Evolutionary conservation across 2,888 invertebrate genomes (phyloP).

Genomic region (Stratiomys singularior): DNA sequence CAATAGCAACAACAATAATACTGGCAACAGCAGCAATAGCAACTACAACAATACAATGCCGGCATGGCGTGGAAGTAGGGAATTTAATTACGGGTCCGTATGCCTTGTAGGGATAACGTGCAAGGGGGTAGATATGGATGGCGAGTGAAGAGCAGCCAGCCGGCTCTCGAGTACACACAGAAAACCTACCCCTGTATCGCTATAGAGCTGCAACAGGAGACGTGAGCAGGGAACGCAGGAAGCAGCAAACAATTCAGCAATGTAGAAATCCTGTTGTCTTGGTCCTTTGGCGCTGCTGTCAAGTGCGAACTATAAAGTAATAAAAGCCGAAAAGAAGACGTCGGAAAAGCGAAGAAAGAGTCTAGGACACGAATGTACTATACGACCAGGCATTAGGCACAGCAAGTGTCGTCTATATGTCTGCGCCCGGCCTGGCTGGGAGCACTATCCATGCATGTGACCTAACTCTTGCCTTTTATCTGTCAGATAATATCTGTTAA

Average conservation of each 20-base stretch:
- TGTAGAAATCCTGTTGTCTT: background rate
- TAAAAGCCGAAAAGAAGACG: background rate
- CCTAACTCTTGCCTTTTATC: constrained; percentile 21
- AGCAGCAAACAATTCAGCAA: constrained; percentile 6
- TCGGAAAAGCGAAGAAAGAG: background rate
- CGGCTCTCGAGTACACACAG: background rate
- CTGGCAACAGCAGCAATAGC: constrained; percentile 6
- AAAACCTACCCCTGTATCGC: too few species aligned
- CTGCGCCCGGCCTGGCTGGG: constrained; percentile 1
- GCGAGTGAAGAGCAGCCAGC: background rate
- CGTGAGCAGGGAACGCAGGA: constrained; percentile 15
- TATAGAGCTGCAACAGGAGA: background rate
- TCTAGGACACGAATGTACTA: background rate
- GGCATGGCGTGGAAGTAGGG: constrained; percentile 46
- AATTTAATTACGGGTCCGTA: constrained; percentile 51
- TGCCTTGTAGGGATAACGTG: constrained; percentile 39
- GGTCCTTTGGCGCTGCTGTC: constrained; percentile 39
- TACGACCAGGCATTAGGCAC: background rate
- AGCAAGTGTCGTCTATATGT: constrained; percentile 20
- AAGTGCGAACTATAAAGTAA: constrained; percentile 30
- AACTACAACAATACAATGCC: constrained; percentile 29
- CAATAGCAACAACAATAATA: constrained; percentile 13
- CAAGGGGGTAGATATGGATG: background rate
- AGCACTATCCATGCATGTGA: constrained; percentile 3
- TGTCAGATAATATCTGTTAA: constrained; percentile 35